Evolutionary conservation across 2,113 vertebrate genomes (phyloP).

Genomic region (Talpa occidentalis): DNA sequence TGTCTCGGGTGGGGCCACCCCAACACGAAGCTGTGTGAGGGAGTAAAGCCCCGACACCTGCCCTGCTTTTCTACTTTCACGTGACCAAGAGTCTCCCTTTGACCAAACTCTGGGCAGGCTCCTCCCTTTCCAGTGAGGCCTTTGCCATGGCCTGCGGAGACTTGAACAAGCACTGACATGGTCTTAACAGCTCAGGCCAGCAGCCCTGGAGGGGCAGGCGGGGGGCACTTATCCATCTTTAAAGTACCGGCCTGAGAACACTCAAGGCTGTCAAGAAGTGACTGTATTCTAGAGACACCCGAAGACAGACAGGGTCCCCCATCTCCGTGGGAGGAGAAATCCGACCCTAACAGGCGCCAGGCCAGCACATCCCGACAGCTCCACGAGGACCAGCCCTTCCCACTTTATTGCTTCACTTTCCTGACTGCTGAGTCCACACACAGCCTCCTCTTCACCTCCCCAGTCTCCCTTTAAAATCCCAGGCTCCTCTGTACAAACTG

Average conservation of each 20-base stretch:
- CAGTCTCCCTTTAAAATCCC: neutral
- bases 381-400: neutral
- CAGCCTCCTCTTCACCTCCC: accelerated
- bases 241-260: neutral
- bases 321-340: accelerated
- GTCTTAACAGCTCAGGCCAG: neutral
- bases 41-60: accelerated
- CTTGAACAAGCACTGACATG: accelerated
- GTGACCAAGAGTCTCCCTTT: neutral
- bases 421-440: neutral
- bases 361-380: neutral
- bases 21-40: neutral
- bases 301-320: neutral
- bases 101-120: neutral
- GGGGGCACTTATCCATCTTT: neutral
- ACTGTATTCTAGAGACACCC: too few relatives aligned
- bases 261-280: neutral
- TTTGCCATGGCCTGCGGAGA: neutral
- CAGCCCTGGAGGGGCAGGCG: too few relatives aligned
- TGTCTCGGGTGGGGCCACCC: accelerated
- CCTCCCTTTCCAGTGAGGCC: neutral
- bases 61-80: neutral
- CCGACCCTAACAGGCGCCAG: accelerated
- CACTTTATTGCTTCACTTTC: neutral
- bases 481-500: too few relatives aligned